These are phyloP conservation scores for Chrysochloris asiatica DNA, from an alignment of 2,113 vertebrate genomes.

Conservation along the genomic window DNA sequence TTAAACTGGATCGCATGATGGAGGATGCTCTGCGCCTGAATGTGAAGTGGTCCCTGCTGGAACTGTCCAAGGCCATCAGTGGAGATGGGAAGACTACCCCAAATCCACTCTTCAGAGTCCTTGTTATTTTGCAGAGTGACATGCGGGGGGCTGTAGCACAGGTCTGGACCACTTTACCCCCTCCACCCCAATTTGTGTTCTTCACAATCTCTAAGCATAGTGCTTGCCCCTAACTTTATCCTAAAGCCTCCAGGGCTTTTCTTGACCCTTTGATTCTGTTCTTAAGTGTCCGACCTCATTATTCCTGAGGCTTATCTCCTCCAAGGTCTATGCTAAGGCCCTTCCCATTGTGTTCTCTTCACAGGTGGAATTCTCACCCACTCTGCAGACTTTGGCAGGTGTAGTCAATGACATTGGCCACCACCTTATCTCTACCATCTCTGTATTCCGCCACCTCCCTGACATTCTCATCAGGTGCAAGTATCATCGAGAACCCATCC, in stretches of 20 bases:
- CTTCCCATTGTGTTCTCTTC: not conserved
- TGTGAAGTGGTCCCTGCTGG: slow-evolving; percentile 89
- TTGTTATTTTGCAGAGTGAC: slow-evolving; percentile 84
- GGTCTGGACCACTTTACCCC: slow-evolving; percentile 75
- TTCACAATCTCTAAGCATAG: not conserved
- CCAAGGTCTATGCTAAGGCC: not conserved
- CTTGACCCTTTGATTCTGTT: not conserved
- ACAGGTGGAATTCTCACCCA: slow-evolving; percentile 91
- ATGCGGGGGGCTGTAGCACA: slow-evolving; percentile 78
- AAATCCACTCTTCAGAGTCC: slow-evolving; percentile 89
- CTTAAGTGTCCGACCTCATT: not conserved
- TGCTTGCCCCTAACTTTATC: not conserved
- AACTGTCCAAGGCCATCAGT: slow-evolving; percentile 89
- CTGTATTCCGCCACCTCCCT: slow-evolving; percentile 88
- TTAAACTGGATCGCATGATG: slow-evolving; percentile 88
- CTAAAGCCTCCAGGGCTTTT: not conserved
- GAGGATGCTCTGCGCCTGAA: slow-evolving; percentile 89
- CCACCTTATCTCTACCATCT: slow-evolving; percentile 87
- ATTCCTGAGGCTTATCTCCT: not conserved
- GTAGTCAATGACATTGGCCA: slow-evolving; percentile 83
- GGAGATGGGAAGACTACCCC: slow-evolving; percentile 87
- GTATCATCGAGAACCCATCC: slow-evolving; percentile 83
- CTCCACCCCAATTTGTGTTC: not conserved
- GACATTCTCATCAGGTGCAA: slow-evolving; percentile 84
- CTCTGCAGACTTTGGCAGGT: slow-evolving; percentile 83